Evolutionary conservation across 2,113 vertebrate species (phyloP).

Genomic region (Nematolebias whitei): DNA sequence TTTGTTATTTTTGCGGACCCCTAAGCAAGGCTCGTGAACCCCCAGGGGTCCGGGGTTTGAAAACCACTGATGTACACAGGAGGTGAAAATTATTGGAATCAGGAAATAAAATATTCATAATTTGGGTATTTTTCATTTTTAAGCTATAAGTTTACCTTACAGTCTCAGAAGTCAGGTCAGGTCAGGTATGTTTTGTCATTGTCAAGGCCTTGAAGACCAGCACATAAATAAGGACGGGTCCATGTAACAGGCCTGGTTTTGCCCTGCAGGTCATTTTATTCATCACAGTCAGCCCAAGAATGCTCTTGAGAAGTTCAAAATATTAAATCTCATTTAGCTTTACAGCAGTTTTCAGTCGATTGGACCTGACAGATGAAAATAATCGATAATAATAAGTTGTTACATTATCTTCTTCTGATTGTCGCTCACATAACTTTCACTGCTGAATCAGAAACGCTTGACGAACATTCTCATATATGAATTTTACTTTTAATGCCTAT

Average conservation of each 20-base stretch:
- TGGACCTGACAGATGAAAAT: constrained; percentile 53
- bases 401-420: no score
- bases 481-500: no score
- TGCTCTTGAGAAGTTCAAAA: constrained; percentile 55
- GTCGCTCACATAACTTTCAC: constrained; percentile 30
- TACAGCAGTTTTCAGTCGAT: constrained; percentile 27
- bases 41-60: no score
- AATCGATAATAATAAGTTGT: constrained; percentile 20
- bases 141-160: no score
- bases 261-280: constrained; percentile 3
- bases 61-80: no score
- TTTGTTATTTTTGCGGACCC: no score
- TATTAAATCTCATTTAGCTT: constrained; percentile 58
- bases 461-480: neutral
- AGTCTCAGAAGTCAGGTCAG: no score
- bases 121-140: no score
- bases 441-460: constrained; percentile 37
- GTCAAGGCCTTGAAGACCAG: neutral
- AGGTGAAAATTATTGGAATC: no score
- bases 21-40: no score
- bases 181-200: no score
- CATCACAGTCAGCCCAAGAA: constrained; percentile 48
- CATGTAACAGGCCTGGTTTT: neutral
- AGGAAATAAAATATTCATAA: no score
- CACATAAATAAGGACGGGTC: neutral